These are phyloP conservation scores for Panagrolaimus sp. DNA, from an alignment of 1,140 invertebrate species.

Conservation along the genomic window DNA sequence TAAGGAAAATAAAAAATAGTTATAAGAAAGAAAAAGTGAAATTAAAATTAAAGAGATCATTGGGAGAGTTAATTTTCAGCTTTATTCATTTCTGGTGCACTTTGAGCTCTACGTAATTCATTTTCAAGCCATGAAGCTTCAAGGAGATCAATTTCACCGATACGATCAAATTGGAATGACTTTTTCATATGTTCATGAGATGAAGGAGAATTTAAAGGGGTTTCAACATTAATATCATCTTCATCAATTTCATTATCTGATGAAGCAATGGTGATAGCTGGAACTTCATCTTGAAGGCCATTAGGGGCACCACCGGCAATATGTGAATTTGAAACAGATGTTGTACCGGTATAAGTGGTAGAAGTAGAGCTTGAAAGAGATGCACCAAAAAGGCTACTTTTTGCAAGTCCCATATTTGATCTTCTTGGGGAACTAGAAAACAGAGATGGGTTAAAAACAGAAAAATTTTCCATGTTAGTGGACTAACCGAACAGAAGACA, in stretches of 20 bases:
- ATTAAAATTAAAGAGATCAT: too few species aligned
- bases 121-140: conserved; percentile 34
- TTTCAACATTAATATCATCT: neutral
- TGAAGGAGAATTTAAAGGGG: conserved; percentile 1
- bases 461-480: neutral
- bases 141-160: conserved; percentile 36
- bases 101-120: conserved; percentile 30
- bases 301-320: neutral
- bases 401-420: neutral
- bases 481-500: neutral
- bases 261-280: neutral
- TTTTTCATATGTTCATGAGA: conserved; percentile 14
- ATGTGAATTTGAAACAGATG: neutral
- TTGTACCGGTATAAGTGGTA: neutral
- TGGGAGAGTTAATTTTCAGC: neutral
- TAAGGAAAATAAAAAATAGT: too few species aligned
- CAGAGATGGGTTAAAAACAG: neutral
- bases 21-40: too few species aligned
- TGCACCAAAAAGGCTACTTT: conserved; percentile 15
- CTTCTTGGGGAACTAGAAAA: neutral
- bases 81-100: conserved; percentile 31
- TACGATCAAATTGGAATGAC: conserved; percentile 36
- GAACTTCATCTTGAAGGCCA: neutral
- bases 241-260: neutral
- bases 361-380: conserved; percentile 17